Conservation (phyloP, 2,888 invertebrate species). For the Heliothis peltigera region DNA sequence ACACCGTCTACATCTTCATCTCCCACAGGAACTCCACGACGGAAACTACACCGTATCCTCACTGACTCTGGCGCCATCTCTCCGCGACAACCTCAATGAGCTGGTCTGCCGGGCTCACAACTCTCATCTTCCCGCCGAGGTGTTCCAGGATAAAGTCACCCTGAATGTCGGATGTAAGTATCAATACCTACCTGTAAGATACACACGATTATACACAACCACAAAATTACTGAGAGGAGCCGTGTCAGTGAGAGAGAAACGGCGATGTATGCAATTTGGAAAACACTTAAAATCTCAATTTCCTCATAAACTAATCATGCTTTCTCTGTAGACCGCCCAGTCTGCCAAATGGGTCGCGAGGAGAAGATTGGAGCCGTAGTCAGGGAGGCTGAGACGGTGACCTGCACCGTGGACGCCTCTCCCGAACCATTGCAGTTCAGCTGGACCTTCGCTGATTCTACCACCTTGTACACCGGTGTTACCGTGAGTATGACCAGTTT, state of each 20-base stretch:
- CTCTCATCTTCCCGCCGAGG: slow-evolving; percentile 64
- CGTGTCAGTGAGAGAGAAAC: too few relatives aligned
- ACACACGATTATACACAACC: too few relatives aligned
- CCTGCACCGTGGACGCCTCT: slow-evolving; percentile 76
- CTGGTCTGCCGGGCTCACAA: slow-evolving; percentile 78
- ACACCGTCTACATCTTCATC: too few relatives aligned
- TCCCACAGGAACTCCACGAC: slow-evolving; percentile 78
- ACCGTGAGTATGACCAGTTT: slow-evolving; percentile 64
- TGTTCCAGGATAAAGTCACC: slow-evolving; percentile 75
- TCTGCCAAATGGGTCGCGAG: slow-evolving; percentile 69
- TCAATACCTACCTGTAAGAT: background rate
- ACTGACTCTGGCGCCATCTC: slow-evolving; percentile 76
- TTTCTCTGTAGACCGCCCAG: slow-evolving; percentile 72
- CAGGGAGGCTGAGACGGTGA: slow-evolving; percentile 72
- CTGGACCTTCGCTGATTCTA: slow-evolving; percentile 80
- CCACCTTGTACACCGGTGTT: slow-evolving; percentile 75
- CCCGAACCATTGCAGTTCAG: slow-evolving; percentile 80
- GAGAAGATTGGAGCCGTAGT: slow-evolving; percentile 71
- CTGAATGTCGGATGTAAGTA: slow-evolving; percentile 83
- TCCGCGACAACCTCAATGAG: slow-evolving; percentile 71
- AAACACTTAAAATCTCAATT: too few relatives aligned
- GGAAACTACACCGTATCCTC: slow-evolving; percentile 85
- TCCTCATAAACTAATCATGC: too few relatives aligned
- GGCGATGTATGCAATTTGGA: too few relatives aligned
- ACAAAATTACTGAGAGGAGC: too few relatives aligned